Percentiles rank a stretch among this genome's conserved stretches.
Evolutionary conservation across 2,888 invertebrate species (phyloP).

Genomic region (Cacoxenus indagator): DNA sequence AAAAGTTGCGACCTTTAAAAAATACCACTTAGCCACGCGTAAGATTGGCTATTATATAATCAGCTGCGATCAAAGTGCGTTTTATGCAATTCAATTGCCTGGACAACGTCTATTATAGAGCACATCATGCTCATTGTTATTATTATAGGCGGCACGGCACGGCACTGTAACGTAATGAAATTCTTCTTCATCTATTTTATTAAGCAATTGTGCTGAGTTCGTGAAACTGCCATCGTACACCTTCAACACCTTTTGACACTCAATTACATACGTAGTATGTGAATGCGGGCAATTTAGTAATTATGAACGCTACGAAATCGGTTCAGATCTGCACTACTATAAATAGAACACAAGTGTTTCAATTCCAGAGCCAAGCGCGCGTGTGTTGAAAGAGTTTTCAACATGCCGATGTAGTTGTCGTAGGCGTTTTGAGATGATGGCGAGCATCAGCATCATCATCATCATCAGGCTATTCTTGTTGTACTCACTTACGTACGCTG

Average conservation of each 20-base stretch:
- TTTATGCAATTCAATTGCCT: conserved; percentile 57
- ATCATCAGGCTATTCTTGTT: background rate
- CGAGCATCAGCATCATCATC: background rate
- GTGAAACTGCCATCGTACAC: background rate
- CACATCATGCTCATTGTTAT: conserved; percentile 5
- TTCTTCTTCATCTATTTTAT: background rate
- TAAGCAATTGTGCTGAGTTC: background rate
- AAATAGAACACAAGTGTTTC: background rate
- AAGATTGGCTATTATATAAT: too few relatives aligned
- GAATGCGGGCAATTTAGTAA: conserved; percentile 8
- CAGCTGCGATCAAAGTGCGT: conserved; percentile 53
- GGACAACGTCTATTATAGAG: conserved; percentile 32
- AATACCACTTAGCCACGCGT: too few relatives aligned
- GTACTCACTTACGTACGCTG: background rate
- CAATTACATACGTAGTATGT: background rate
- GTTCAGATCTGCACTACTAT: background rate
- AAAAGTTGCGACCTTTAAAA: too few relatives aligned
- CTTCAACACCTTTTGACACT: background rate
- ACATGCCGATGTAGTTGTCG: background rate
- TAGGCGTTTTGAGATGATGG: background rate
- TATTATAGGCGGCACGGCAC: background rate
- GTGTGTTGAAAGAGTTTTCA: background rate
- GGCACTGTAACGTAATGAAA: background rate
- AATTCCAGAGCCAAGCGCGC: background rate
- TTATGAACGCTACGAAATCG: background rate